Base-by-base conservation (phyloP, 2,113 vertebrate genomes). In the Cepphus grylle region DNA sequence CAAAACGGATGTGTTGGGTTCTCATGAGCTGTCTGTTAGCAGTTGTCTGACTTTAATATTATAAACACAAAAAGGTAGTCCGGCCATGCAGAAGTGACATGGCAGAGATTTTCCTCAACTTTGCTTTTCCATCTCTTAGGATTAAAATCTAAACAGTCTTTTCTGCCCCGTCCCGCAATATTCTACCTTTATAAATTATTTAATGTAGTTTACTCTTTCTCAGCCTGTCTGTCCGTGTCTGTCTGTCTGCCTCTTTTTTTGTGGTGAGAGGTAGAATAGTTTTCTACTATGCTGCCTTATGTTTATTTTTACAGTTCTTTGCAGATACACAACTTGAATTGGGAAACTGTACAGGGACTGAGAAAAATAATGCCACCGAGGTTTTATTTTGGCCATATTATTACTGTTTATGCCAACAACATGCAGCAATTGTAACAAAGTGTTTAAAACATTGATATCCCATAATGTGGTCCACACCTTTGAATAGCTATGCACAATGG, bases 201-300 rank as follows among this genome's bases (percentile, higher is more conserved):
- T 53, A 7, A 23, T 58, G 8, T 20, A 62, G 55, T 50, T 58
- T 87, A n/a, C 5, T 77, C 16, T 65, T 71, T 80, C 34, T 69
- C 13, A 80, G 9, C 4, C 8, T 56, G 15, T 43, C 13, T 84
- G 11, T 42, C 10, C 40, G 3, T 32, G 11, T 47, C 36, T n/a
- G 27, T 69, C 12, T 69, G 9, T 11, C 14, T 81, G 15, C 0
- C 4, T 55, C 17, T 10, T 52, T 52, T 61, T 50, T 66, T 43
- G 6, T 16, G 11, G 5, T 5, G 3, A 4, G 3, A 73, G 2
- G 14, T 38, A 11, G 47, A 83, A 70, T 3, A 8, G 2, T 23
- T 88, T 69, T 94, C 25, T 61, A 23, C 0, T 2, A 11, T 15
- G 8, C 4, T 36, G 4, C 13, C 47, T 61, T 73, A 49, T 32